A percentile compares a stretch with the other conserved stretches of the same genome.
Evolutionary conservation across 2,888 invertebrate species (phyloP).

Genomic region (Mongoloraphidia duomilia): DNA sequence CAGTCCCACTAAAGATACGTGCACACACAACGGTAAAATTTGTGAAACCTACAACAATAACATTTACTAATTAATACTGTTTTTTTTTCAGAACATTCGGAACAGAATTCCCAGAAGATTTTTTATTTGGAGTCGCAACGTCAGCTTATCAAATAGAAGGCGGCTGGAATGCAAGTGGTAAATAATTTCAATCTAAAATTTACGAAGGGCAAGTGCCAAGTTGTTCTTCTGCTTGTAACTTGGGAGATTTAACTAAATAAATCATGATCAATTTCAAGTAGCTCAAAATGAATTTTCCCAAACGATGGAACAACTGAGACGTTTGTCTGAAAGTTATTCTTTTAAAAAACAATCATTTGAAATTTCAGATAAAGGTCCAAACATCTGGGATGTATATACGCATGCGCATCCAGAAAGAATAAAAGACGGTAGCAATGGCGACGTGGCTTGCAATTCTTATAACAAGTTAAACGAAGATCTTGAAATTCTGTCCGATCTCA

Average conservation of each 20-base stretch:
- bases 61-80: neutral
- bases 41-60: too few relatives aligned
- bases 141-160: constrained; percentile 48
- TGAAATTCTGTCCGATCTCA: constrained; percentile 15
- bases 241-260: too few relatives aligned
- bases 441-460: constrained; percentile 22
- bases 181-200: constrained; percentile 6
- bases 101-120: constrained; percentile 37
- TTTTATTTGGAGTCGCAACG: constrained; percentile 44
- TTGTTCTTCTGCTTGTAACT: too few relatives aligned
- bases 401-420: constrained; percentile 26
- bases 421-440: constrained; percentile 18
- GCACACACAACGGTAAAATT: too few relatives aligned
- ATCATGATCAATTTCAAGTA: too few relatives aligned
- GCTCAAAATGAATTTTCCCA: too few relatives aligned
- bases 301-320: too few relatives aligned
- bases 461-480: constrained; percentile 19
- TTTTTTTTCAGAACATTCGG: neutral
- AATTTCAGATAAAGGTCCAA: constrained; percentile 33
- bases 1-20: too few relatives aligned
- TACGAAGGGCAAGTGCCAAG: too few relatives aligned
- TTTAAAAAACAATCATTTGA: too few relatives aligned
- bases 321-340: too few relatives aligned
- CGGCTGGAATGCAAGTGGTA: constrained; percentile 34
- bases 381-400: constrained; percentile 33